Evolutionary conservation across 1,140 invertebrate genomes (phyloP).

Genomic region (Sogatella furcifera): DNA sequence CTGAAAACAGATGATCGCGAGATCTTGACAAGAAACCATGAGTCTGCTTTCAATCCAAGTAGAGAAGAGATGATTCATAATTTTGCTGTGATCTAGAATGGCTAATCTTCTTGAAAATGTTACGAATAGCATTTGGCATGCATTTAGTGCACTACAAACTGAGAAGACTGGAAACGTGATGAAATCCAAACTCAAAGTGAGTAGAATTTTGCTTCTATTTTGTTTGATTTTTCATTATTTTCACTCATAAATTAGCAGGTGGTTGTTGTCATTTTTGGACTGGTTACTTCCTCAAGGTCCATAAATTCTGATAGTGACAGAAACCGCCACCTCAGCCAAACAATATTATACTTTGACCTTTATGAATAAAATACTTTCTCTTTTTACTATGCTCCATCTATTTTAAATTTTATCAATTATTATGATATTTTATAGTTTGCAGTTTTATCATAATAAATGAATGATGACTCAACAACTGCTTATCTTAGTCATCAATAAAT

Average conservation of each 20-base stretch:
- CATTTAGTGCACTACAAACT: slow-evolving; percentile 53
- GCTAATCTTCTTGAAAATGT: slow-evolving; percentile 54
- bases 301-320: no score
- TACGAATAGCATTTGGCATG: slow-evolving; percentile 63
- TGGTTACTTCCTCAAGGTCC: no score
- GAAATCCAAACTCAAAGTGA: slow-evolving; percentile 66
- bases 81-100: slow-evolving; percentile 34
- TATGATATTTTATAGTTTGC: no score
- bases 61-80: not conserved
- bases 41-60: no score
- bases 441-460: no score
- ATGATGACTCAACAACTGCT: no score
- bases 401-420: not conserved
- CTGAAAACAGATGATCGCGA: not conserved
- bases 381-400: no score
- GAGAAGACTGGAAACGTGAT: slow-evolving; percentile 46
- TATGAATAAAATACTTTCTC: no score
- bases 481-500: no score
- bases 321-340: no score
- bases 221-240: not conserved
- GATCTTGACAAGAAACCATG: no score
- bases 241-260: not conserved
- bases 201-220: not conserved
- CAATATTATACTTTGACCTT: no score
- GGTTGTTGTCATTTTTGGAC: not conserved